Evolutionary conservation across 2,888 invertebrate species (phyloP), one percentile per base, ranked within the genome.

Genomic region (Drepanosiphum platanoidis): DNA sequence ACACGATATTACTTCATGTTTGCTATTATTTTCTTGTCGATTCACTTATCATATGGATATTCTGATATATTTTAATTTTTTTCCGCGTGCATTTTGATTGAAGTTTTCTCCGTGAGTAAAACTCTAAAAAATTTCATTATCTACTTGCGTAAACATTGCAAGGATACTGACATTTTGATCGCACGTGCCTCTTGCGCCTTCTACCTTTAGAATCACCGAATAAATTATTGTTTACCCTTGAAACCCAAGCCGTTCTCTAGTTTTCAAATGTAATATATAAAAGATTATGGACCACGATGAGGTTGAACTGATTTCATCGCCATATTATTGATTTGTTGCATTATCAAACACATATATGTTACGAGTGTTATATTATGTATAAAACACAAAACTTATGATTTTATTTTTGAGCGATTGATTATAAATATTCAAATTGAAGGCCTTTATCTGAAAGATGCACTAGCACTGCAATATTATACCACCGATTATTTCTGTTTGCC

Each of bases 231-330:
- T 74, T 75, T 36, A 36, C 75, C 22, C 58, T n/a, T 15, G 15
- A n/a, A 27, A 32, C n/a, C 34, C 18, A 58, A 75, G n/a, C 34
- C 36, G 58, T 58, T 58, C n/a, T 11, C 34, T 75, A 1, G 58
- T 61, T 61, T 34, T 27, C 27, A 13, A 27, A 58, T 58, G n/a
- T 34, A 75, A 75, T 75, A 34, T 61, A 58, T 58, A 58, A 61
- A 36, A 58, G 30, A 75, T 61, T n/a, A 61, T 58, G 36, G 22
- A 52, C 8, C 18, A 46, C 46, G 5, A 18, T 46, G n/a, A n/a
- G n/a, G 46, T 46, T 46, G 18, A 46, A 15, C 5, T 18, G 18
- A 18, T 46, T 18, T 18, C 8, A 52, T 5, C 18, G 5, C 22
- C 0, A 52, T 18, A 1, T 18, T 22, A 52, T 52, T 18, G 18